Conservation (phyloP, 30 jellyfish, hydroid and myxozoan species). For the Hydractinia symbiolongicarpus region DNA sequence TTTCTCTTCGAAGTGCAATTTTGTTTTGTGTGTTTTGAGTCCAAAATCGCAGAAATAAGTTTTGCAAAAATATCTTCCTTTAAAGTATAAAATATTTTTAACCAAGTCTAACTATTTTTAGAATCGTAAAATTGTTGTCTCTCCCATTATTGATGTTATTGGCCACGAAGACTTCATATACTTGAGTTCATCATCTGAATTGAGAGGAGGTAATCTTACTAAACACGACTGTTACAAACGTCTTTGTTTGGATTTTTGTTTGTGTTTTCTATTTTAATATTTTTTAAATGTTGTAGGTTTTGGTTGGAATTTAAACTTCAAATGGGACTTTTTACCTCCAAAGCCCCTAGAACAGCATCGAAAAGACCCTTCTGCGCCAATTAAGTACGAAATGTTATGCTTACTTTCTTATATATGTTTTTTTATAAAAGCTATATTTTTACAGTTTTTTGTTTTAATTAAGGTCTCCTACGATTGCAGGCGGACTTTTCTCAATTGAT, state of each 20-base stretch:
- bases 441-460: background rate
- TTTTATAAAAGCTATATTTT: background rate
- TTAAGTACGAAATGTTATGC: slow-evolving; percentile 39
- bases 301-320: slow-evolving; percentile 95
- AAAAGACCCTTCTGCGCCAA: slow-evolving; percentile 77
- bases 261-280: background rate
- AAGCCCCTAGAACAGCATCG: slow-evolving; percentile 62
- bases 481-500: slow-evolving; percentile 87
- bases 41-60: too few species aligned
- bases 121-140: slow-evolving; percentile 75
- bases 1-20: too few species aligned
- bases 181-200: slow-evolving; percentile 93
- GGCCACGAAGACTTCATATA: slow-evolving; percentile 83
- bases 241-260: background rate
- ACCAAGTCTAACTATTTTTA: slow-evolving; percentile 8
- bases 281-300: slow-evolving; percentile 42
- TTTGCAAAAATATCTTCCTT: too few species aligned
- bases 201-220: slow-evolving; percentile 78
- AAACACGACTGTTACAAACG: background rate
- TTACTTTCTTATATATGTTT: background rate
- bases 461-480: slow-evolving; percentile 96
- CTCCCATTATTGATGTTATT: slow-evolving; percentile 96
- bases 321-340: slow-evolving; percentile 93
- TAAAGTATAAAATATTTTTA: background rate
- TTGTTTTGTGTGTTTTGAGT: too few species aligned